Percentiles rank a stretch among this genome's conserved stretches.
These are phyloP conservation scores for Spodoptera litura DNA, from an alignment of 1,140 invertebrate genomes.

Conservation along the genomic window DNA sequence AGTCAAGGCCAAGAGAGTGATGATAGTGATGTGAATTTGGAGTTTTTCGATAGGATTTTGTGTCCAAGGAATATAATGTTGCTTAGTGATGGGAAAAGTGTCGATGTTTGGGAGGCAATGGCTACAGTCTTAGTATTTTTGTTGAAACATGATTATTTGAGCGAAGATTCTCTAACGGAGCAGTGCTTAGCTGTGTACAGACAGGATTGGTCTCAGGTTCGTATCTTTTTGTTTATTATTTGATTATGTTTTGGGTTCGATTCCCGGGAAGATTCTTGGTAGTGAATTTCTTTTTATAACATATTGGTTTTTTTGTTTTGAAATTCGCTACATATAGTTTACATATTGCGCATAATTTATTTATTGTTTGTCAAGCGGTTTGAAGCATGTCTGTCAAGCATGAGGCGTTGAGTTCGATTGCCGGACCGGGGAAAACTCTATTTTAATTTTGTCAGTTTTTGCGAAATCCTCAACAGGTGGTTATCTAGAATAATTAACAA, in stretches of 20 bases:
- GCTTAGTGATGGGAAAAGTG: conserved; percentile 53
- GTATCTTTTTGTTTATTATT: neutral
- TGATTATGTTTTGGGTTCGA: neutral
- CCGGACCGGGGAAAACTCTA: no score
- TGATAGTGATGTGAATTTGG: conserved; percentile 49
- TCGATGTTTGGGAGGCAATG: conserved; percentile 71
- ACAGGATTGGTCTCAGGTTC: conserved; percentile 83
- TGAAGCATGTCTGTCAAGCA: no score
- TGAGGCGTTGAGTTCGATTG: no score
- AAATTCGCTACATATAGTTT: no score
- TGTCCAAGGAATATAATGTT: conserved; percentile 77
- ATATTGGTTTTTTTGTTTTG: no score
- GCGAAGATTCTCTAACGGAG: conserved; percentile 79
- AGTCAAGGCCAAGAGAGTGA: neutral
- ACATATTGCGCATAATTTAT: no score
- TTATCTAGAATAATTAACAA: no score
- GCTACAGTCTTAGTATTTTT: conserved; percentile 72
- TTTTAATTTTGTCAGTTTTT: no score
- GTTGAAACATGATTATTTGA: conserved; percentile 72
- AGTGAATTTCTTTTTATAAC: no score
- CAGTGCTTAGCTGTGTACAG: conserved; percentile 82
- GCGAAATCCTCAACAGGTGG: no score
- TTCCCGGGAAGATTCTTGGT: no score
- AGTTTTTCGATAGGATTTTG: conserved; percentile 73
- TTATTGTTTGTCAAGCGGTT: no score